phyloP scores from a whole-genome alignment of 2,888 invertebrate genomes.

The Scaptomyza caliginosa region DNA sequence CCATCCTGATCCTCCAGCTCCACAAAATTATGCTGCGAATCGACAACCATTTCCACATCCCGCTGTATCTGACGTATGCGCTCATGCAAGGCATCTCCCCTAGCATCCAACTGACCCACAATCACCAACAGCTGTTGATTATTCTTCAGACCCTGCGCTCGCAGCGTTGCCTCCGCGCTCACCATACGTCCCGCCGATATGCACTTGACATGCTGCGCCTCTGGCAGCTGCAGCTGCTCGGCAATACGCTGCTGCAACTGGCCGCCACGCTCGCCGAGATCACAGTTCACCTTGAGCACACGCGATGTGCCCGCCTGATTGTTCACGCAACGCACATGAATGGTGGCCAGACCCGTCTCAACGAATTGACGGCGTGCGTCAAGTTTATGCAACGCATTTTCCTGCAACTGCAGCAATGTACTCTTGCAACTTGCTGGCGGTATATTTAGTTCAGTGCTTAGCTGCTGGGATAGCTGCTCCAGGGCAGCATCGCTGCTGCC shows the following conservation, averaged over 20 bases:
- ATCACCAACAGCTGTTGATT: constrained; percentile 89
- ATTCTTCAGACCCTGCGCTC: constrained; percentile 88
- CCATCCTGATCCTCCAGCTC: constrained; percentile 91
- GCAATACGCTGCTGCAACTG: constrained; percentile 86
- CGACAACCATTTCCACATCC: constrained; percentile 86
- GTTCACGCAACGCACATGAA: constrained; percentile 88
- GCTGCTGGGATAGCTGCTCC: constrained; percentile 85
- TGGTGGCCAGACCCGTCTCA: constrained; percentile 88
- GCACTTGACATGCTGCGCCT: constrained; percentile 86
- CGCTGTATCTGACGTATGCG: constrained; percentile 86
- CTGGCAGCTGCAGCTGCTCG: constrained; percentile 82
- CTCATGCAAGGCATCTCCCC: constrained; percentile 86
- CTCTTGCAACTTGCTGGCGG: constrained; percentile 35
- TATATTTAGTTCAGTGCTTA: constrained; percentile 86
- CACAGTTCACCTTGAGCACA: constrained; percentile 86
- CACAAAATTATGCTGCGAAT: constrained; percentile 82
- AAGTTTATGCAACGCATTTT: constrained; percentile 88
- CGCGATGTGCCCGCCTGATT: constrained; percentile 84
- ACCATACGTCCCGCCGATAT: constrained; percentile 89
- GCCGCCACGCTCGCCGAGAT: constrained; percentile 85
- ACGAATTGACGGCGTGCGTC: constrained; percentile 88
- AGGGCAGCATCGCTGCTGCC: constrained; percentile 84
- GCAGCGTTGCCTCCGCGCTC: constrained; percentile 85
- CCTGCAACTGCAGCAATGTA: constrained; percentile 52
- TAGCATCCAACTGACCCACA: constrained; percentile 81